Conservation (phyloP, 2,113 vertebrate species). For the Apodemus speciosus region DNA sequence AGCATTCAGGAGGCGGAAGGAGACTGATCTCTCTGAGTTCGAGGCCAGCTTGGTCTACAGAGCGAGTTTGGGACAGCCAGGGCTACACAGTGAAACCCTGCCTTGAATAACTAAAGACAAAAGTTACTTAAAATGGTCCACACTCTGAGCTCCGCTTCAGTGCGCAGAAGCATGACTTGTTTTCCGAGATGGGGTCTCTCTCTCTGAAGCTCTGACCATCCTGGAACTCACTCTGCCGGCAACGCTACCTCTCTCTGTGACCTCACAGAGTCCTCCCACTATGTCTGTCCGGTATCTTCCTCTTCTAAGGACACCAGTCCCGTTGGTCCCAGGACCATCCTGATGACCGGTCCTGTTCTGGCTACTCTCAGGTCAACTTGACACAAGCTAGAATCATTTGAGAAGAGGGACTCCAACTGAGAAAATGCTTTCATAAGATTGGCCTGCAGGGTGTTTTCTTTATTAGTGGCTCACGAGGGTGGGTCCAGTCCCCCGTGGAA, state of each 20-base stretch:
- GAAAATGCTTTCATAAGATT: background rate
- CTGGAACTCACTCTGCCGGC: background rate
- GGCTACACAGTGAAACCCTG: background rate
- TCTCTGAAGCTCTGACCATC: background rate
- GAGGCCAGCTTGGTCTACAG: background rate
- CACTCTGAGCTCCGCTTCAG: conserved; percentile 16
- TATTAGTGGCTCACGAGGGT: background rate
- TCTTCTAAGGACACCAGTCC: background rate
- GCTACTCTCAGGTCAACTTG: background rate
- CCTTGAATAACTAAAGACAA: background rate
- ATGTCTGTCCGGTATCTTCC: background rate
- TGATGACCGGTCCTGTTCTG: background rate
- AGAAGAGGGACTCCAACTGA: background rate
- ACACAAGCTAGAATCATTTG: background rate
- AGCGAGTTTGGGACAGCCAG: background rate
- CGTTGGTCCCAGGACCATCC: background rate
- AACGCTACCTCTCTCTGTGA: background rate
- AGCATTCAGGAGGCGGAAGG: background rate
- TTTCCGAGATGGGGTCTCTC: background rate
- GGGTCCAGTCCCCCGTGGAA: no score
- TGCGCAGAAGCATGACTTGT: background rate
- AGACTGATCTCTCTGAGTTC: background rate
- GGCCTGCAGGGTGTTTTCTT: background rate
- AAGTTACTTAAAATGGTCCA: conserved; percentile 28
- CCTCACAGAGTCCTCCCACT: background rate